A percentile compares a stretch with the other conserved stretches of the same genome.
Conservation (phyloP, 2,113 vertebrate species). For the Labeo rohita region DNA sequence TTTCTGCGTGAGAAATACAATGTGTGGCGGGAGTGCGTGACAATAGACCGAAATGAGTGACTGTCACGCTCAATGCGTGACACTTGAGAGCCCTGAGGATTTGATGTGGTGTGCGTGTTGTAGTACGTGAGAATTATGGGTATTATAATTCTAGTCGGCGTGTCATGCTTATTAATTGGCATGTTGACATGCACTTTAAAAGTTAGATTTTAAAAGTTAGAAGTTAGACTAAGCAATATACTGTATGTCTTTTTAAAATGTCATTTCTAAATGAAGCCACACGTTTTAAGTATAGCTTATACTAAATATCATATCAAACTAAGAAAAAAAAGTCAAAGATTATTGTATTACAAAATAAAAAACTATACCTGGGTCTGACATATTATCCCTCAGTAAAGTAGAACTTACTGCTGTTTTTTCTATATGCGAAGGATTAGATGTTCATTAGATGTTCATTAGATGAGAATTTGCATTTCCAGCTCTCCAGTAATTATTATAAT, state of each 20-base stretch:
- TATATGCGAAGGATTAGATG: neutral
- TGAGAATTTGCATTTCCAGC: constrained; percentile 23
- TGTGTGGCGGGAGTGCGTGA: no score
- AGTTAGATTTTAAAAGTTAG: neutral
- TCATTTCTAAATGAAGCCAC: neutral
- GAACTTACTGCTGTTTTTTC: neutral
- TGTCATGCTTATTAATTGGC: neutral
- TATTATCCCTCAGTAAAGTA: neutral
- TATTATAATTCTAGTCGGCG: neutral
- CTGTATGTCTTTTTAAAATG: neutral
- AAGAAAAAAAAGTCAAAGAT: no score
- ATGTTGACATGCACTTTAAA: neutral
- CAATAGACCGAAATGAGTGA: no score
- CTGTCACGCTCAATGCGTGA: no score
- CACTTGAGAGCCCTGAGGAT: no score
- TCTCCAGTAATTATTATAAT: constrained; percentile 29
- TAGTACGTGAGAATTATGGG: neutral
- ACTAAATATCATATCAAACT: neutral
- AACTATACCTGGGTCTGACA: neutral
- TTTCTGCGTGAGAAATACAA: no score
- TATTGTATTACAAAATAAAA: no score
- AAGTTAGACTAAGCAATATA: neutral
- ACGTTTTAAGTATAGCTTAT: neutral
- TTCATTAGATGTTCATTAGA: neutral
- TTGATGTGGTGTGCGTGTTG: no score